Base-by-base conservation (phyloP, 30 jellyfish, hydroid and myxozoan species). In the Hydractinia symbiolongicarpus region DNA sequence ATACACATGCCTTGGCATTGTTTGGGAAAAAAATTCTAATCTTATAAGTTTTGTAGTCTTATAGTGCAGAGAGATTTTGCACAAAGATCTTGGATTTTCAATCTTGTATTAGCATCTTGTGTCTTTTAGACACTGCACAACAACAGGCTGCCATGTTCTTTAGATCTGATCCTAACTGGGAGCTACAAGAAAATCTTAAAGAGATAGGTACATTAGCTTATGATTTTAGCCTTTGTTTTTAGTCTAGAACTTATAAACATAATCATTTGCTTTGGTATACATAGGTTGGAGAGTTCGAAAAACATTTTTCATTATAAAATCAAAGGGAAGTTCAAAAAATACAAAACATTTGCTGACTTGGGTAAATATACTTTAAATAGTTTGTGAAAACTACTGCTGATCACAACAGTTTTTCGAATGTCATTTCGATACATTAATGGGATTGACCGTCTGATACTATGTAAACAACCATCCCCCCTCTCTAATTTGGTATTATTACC, bases 151-250 rank as follows among this genome's bases (percentile, higher is more conserved):
- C 98, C 67, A 93, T 93, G 98, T 93, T 93, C 77, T 93, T 93
- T 83, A 89, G 98, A 57, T 93, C 98, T 54, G 98, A 86, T 44
- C 96, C 98, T 6, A 93, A 93, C 70, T 93, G 98, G 98, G 98
- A 93, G 78, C 73, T 93, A 60, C 95, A 92, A 20, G 98, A 93
- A 70, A 95, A 92, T 70, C 81, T 93, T 67, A 91, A 79, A 71
- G 98, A 93, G 30, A 79, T 93, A 44, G 98, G 98, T 84, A 77
- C 16, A 53, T 5, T 10, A 21, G n/a, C 19, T 61, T 40, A 15
- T 11, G 15, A 1, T 74, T 15, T 69, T 69, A 11, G 79, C n/a
- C 14, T 69, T 11, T 11, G 60, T 16, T 49, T 49, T 11, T 69
- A 13, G 56, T 69, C 4, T 15, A 11, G 4, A 15, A 69, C 15